phyloP scores from a whole-genome alignment of 37 sponge, comb jelly and placozoan species.

The Amphimedon queenslandica region DNA sequence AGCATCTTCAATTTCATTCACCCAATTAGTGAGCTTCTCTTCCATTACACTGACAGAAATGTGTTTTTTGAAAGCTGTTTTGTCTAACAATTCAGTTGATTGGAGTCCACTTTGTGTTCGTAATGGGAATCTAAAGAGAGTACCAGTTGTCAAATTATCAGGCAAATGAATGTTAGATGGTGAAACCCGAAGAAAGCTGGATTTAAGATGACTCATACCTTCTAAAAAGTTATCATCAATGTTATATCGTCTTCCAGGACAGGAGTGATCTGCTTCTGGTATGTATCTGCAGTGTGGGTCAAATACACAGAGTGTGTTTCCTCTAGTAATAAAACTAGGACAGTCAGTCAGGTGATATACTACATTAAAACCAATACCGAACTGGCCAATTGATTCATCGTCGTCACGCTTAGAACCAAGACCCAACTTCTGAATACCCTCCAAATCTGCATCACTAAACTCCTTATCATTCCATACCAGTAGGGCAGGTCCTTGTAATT shows the following conservation, averaged over 20 bases:
- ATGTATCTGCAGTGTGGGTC: constrained; percentile 71
- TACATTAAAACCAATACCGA: constrained; percentile 87
- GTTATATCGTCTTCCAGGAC: constrained; percentile 41
- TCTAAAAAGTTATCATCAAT: constrained; percentile 31
- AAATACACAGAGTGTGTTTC: constrained; percentile 67
- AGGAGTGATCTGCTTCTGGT: constrained; percentile 6
- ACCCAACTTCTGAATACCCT: constrained; percentile 76
- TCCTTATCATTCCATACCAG: constrained; percentile 64
- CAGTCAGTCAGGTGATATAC: constrained; percentile 90
- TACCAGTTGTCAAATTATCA: constrained; percentile 12
- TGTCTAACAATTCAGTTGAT: no score
- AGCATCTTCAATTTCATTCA: constrained; percentile 35
- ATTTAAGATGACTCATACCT: constrained; percentile 11
- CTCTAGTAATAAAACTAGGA: constrained; percentile 70
- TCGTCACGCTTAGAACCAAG: constrained; percentile 68
- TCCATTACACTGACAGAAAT: constrained; percentile 9
- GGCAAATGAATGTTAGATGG: neutral
- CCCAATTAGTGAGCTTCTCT: constrained; percentile 11
- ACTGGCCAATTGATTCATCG: constrained; percentile 69
- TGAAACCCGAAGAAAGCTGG: constrained; percentile 11
- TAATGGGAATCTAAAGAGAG: constrained; percentile 41
- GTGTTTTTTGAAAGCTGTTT: neutral
- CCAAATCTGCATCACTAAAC: constrained; percentile 61
- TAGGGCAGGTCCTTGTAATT: constrained; percentile 74
- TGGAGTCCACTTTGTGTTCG: neutral